Conservation (phyloP, 2,113 vertebrate genomes). For the Vanacampus margaritifer region DNA sequence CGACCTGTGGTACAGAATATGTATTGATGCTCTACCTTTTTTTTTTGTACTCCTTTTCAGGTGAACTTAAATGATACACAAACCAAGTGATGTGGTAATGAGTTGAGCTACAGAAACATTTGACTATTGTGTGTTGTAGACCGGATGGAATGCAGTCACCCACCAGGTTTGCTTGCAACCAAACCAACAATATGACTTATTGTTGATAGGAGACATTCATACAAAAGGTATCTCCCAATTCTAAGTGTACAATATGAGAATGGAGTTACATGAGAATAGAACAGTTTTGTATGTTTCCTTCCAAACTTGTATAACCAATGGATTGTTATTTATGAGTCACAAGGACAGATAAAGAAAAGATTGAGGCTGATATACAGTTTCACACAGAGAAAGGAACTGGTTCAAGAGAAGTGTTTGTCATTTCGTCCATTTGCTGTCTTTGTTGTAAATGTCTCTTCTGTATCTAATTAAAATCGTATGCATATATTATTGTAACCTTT, state of each 20-base stretch:
- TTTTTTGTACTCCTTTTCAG: too few relatives aligned
- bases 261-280: background rate
- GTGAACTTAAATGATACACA: too few relatives aligned
- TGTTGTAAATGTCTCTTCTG: constrained; percentile 30
- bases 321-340: constrained; percentile 7
- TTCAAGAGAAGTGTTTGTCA: constrained; percentile 3
- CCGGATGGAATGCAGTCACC: background rate
- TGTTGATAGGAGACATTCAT: background rate
- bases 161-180: background rate
- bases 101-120: too few relatives aligned
- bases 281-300: background rate
- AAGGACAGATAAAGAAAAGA: background rate
- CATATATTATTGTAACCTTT: constrained; percentile 48
- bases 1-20: background rate
- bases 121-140: background rate
- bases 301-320: background rate
- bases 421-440: constrained; percentile 12
- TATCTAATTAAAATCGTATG: constrained; percentile 41
- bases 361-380: background rate
- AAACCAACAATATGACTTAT: background rate
- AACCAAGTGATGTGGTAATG: too few relatives aligned
- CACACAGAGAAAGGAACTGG: background rate
- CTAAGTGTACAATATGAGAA: background rate
- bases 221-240: background rate
- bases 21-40: background rate